Evolutionary conservation across 2,888 invertebrate genomes (phyloP).

Genomic region (Prenolepis imparis): DNA sequence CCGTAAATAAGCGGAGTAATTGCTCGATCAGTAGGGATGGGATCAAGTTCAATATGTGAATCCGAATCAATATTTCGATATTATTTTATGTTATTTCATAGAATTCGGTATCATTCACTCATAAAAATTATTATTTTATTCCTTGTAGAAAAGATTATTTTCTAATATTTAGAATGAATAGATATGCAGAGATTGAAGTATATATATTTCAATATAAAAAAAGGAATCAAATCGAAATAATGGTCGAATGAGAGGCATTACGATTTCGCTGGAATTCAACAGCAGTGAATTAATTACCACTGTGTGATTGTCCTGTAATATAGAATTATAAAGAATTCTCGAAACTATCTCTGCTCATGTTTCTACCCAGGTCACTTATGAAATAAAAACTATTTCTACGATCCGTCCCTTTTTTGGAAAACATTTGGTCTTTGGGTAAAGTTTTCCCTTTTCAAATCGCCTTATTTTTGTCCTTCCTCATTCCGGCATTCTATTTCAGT

Average conservation of each 20-base stretch:
- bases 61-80: background rate
- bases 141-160: background rate
- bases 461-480: too few relatives aligned
- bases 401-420: background rate
- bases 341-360: background rate
- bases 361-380: background rate
- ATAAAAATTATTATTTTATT: background rate
- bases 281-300: background rate
- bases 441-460: background rate
- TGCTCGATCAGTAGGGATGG: constrained; percentile 73
- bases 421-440: background rate
- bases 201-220: background rate
- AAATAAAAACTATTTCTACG: background rate
- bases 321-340: background rate
- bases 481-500: background rate
- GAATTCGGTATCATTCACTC: background rate
- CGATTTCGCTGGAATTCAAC: background rate
- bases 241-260: background rate
- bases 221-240: background rate
- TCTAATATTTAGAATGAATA: background rate
- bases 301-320: background rate
- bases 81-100: background rate
- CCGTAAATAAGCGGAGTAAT: constrained; percentile 77
- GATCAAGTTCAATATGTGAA: constrained; percentile 35
- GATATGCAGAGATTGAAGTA: background rate